Conservation (phyloP, 2,113 vertebrate genomes). For the Platanista minor region DNA sequence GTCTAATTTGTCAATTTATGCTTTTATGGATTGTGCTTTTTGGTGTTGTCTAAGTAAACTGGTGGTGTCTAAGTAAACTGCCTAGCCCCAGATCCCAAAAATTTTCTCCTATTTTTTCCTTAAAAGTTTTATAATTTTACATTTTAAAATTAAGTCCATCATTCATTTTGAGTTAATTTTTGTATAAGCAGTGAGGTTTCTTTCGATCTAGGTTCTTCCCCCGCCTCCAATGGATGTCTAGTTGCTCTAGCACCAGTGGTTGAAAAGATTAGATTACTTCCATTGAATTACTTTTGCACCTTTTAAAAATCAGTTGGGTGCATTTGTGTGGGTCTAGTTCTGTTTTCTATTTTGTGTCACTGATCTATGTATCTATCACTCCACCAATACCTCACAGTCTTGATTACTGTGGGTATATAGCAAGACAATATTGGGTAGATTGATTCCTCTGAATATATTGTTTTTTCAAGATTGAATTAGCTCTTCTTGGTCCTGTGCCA, state of each 20-base stretch:
- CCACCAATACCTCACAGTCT: background rate
- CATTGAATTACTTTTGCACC: background rate
- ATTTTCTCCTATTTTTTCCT: background rate
- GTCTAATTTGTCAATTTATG: background rate
- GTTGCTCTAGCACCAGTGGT: background rate
- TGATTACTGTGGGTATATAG: background rate
- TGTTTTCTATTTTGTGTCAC: background rate
- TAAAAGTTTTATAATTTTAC: background rate
- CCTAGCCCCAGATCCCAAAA: background rate
- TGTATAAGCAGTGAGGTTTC: background rate
- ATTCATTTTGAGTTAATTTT: background rate
- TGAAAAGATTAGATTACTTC: background rate
- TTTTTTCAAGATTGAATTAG: background rate
- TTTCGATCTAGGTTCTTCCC: background rate
- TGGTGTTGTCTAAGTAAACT: background rate
- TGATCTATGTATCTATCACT: background rate
- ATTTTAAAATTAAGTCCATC: conserved; percentile 5
- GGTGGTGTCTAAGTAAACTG: background rate
- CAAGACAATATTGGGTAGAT: background rate
- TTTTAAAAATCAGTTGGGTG: background rate
- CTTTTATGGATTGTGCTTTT: background rate
- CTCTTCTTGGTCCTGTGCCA: background rate
- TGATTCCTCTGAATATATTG: background rate
- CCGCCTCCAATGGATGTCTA: background rate
- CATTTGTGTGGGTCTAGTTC: background rate